Percentiles rank a stretch among this genome's conserved stretches.
These are phyloP conservation scores for Pseudomyrmex cubaensis DNA, from an alignment of 1,140 invertebrate genomes.

Conservation along the genomic window DNA sequence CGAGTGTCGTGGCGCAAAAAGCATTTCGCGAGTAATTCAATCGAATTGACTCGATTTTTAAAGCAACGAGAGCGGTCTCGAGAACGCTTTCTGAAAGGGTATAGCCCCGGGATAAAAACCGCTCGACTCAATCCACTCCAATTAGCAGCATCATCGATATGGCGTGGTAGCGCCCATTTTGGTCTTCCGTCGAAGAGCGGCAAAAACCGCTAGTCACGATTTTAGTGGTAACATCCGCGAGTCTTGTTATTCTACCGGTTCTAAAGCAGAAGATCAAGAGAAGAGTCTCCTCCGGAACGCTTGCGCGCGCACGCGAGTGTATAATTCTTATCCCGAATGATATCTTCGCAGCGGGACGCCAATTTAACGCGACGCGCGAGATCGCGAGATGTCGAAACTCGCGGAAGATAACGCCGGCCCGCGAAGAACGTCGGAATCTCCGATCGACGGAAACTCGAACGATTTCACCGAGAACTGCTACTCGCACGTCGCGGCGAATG, in stretches of 20 bases:
- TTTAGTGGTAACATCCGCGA: conserved; percentile 44
- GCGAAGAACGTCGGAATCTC: neutral
- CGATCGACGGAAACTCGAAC: neutral
- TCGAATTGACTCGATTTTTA: conserved; percentile 31
- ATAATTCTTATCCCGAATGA: conserved; percentile 34
- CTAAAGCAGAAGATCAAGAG: neutral
- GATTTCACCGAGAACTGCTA: neutral
- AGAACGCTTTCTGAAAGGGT: conserved; percentile 12
- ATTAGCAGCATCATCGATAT: conserved; percentile 58
- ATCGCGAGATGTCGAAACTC: conserved; percentile 24
- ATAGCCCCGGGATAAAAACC: conserved; percentile 44
- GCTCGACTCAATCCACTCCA: conserved; percentile 36
- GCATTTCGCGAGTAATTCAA: conserved; percentile 38
- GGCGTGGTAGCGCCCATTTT: conserved; percentile 6
- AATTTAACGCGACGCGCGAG: conserved; percentile 48
- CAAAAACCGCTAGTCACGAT: conserved; percentile 56
- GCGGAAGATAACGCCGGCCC: neutral
- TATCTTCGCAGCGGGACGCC: conserved; percentile 48
- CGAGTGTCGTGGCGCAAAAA: neutral
- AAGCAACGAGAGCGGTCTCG: neutral
- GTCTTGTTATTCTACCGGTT: conserved; percentile 28
- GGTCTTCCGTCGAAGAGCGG: conserved; percentile 8
- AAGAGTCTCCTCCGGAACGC: neutral
- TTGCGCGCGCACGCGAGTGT: conserved; percentile 4
- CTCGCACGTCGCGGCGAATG: neutral